These are phyloP conservation scores for Chionoecetes opilio DNA, from an alignment of 1,140 invertebrate genomes.

Conservation along the genomic window DNA sequence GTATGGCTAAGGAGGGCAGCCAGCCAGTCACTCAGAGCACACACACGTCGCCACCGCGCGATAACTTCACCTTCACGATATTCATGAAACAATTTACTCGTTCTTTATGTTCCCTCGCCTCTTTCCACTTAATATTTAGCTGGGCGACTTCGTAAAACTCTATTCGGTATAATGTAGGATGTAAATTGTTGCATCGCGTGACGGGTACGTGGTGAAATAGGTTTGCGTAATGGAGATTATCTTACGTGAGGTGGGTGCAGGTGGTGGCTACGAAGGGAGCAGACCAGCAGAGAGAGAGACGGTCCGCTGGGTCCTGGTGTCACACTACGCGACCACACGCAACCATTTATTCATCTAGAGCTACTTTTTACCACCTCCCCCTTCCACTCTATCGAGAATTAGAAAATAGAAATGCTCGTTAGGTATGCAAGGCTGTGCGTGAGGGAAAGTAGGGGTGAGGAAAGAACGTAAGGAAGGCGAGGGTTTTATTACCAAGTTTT, in stretches of 20 bases:
- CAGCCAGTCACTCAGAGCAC: constrained; percentile 78
- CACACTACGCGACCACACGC: constrained; percentile 60
- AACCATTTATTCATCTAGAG: constrained; percentile 34
- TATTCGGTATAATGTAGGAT: not conserved
- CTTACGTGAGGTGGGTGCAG: constrained; percentile 69
- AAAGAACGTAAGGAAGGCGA: not conserved
- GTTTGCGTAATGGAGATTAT: constrained; percentile 67
- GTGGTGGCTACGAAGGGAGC: constrained; percentile 72
- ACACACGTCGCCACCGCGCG: constrained; percentile 69
- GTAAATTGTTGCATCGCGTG: not conserved
- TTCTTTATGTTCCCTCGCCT: not conserved
- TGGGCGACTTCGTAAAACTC: not conserved
- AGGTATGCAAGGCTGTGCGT: not conserved
- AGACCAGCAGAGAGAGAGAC: constrained; percentile 72
- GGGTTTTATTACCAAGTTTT: constrained; percentile 64
- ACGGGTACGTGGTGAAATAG: not conserved
- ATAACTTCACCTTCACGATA: constrained; percentile 54
- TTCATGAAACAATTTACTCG: constrained; percentile 47
- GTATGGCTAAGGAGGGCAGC: constrained; percentile 78
- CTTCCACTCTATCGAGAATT: not conserved
- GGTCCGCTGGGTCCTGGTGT: constrained; percentile 78
- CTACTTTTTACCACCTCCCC: not conserved
- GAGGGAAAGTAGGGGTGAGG: not conserved
- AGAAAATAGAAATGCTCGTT: not conserved
- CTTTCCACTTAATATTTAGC: not conserved